Evolutionary conservation across 2,797 vertebrate species (phyloP).

Genomic region (Rhodeus uyekii): DNA sequence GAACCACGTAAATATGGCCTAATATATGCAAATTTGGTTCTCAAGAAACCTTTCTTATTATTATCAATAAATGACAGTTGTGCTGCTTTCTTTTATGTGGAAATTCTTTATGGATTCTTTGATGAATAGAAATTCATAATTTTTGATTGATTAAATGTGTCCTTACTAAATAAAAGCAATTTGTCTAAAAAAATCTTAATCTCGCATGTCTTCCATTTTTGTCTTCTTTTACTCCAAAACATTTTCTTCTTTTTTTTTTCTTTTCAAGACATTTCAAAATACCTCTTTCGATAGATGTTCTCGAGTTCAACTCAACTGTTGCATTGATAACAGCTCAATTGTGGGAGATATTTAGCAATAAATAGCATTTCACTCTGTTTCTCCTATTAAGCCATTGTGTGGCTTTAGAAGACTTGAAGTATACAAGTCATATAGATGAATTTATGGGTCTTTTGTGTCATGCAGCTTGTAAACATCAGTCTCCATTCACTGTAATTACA

Average conservation of each 20-base stretch:
- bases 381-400: not conserved
- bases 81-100: not conserved
- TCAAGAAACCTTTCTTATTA: not conserved
- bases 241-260: not conserved
- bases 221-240: not conserved
- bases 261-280: not conserved
- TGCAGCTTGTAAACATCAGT: not conserved
- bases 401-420: not conserved
- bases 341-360: not conserved
- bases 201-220: not conserved
- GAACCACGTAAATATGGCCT: no score
- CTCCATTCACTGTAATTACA: not conserved
- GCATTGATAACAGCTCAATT: not conserved
- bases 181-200: not conserved
- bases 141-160: not conserved
- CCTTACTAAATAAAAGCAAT: not conserved
- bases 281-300: not conserved
- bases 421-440: not conserved
- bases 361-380: not conserved
- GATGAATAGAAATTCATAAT: not conserved
- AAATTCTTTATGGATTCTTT: not conserved
- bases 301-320: not conserved
- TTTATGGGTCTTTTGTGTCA: not conserved
- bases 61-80: not conserved
- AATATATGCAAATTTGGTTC: not conserved